Base-by-base conservation (phyloP, 2,888 invertebrate species). In the Pheosia gnoma region DNA sequence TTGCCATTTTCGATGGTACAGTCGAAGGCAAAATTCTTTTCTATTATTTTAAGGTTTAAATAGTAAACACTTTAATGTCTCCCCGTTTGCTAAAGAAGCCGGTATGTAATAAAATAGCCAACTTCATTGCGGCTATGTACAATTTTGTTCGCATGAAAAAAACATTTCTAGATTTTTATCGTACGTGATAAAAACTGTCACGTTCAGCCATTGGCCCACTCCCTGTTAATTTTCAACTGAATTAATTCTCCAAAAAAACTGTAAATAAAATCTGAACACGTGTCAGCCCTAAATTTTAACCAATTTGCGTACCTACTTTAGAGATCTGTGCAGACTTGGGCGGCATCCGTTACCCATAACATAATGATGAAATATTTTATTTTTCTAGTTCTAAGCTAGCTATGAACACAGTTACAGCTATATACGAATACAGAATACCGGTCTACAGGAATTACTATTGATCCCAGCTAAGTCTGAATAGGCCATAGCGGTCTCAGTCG, bases 261-360 rank as follows among this genome's bases (percentile, higher is more conserved):
- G 63, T 62, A 62, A 47, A 47, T 63, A 63, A 70, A 64, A 66
- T 52, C 57, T 3, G 3, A 52, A 53, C 57, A 61, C 64, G 62
- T 58, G 71, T 56, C 74, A 75, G 53, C 71, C 74, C 62, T 75
- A 65, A 68, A 67, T 71, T 68, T 59, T 37, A 59, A 62, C 58
- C 57, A 68, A 73, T 62, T 62, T 61, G 62, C 58, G 25, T 51
- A 51, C 8, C 25, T 51, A 47, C 11, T 11, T n/a, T n/a, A n/a
- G 5, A 47, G 47, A 47, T 47, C n/a, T 47, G 47, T 47, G 11
- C n/a, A 47, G 47, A 47, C n/a, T 47, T n/a, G 4, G n/a, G 47
- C 4, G n/a, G n/a, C 4, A n/a, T 47, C 5, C n/a, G 10, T 9
- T 47, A 47, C 4, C 47, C 47, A 47, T 9, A 10, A n/a, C n/a